Base-by-base conservation (phyloP, 2,888 invertebrate species). In the Microplitis manilae region DNA sequence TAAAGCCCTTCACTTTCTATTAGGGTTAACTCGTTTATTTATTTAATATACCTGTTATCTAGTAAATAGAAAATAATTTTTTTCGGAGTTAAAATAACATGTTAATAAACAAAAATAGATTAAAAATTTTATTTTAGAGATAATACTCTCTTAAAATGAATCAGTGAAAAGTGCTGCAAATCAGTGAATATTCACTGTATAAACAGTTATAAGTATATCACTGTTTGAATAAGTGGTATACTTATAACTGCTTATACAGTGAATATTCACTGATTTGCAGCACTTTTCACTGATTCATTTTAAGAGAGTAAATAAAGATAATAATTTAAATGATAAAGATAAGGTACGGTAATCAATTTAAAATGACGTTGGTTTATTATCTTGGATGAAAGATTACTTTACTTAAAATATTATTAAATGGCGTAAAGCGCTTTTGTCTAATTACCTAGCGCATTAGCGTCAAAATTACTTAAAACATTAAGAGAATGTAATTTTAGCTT, bases 1-100 rank as follows among this genome's bases (percentile, higher is more conserved):
- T 38, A 72, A 17, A 71, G 73, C 70, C 73, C 79, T 76, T 68
- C 39, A 38, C 62, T 41, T 20, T 17, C 17, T 41, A 8, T 17
- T 17, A 17, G 41, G 68, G 8, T 41, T 41, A 41, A 17, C 38
- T 8, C 50, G 15, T 41, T 68, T 68, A 20, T n/a, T 68, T n/a
- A 39, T 50, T 17, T 15, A 9, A 17, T 39, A 15, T 38, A n/a
- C 39, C 38, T 39, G 13, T 20, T 65, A 8, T 30, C 5, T 20
- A n/a, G 13, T 7, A 17, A 15, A 50, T 50, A 0, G 6, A 41
- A 40, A 40, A 4, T 72, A 2, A 30, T 15, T 1, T 39, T 62
- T 72, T 72, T 39, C 62, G 60, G 62, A 62, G 38, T 40, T 60
- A 61, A 62, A 40, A 40, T 17, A 61, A 61, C 62, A 62, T 60